Evolutionary conservation across 2,113 vertebrate genomes (phyloP), one percentile per base, ranked within the genome.

Genomic region (Scomber scombrus): DNA sequence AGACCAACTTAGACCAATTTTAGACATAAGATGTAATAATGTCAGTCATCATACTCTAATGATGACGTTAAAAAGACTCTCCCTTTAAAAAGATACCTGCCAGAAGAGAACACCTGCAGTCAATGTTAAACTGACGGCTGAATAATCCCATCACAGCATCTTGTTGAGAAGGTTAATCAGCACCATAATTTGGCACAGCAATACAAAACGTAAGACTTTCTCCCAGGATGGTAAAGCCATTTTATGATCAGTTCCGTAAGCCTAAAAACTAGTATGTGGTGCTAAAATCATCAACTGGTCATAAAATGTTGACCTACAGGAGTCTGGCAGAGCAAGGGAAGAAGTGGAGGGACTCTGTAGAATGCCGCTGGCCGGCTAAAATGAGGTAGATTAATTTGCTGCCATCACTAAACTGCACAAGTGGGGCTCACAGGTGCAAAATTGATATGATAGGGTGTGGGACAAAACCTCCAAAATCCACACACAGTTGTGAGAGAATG

Each of bases 361-460:
- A 26, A 75, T 31, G 81, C 87, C 88, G 85, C 52, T 47, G 26
- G 77, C 56, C 71, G 84, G 80, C 85, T 80, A 45, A 26, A 43
- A 86, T 94, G 95, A 95, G 95, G 95, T 95, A 95, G 95, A 94
- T 94, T 83, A 3, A 70, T 55, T 77, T 75, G 69, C 75, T 80
- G 43, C 60, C 45, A 71, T 82, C 56, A 21, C 56, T 49, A 47
- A 77, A 76, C 50, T 74, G 50, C 49, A 78, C 52, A 14, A 73
- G 76, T 46, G 50, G 23, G 0, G 34, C 58, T 65, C 61, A 23
- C 31, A 52, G 18, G 77, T 73, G 45, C 71, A 55, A 54, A 66
- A 31, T 57, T 31, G 19, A 75, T 66, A 57, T 55, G 43, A 64
- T n/a, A 29, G 29, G 13, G 21, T 16, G 34, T 8, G 34, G 49